Percentiles rank a stretch among this genome's conserved stretches.
phyloP scores from a whole-genome alignment of 1,140 invertebrate species.

The Plectrocnemia conspersa region DNA sequence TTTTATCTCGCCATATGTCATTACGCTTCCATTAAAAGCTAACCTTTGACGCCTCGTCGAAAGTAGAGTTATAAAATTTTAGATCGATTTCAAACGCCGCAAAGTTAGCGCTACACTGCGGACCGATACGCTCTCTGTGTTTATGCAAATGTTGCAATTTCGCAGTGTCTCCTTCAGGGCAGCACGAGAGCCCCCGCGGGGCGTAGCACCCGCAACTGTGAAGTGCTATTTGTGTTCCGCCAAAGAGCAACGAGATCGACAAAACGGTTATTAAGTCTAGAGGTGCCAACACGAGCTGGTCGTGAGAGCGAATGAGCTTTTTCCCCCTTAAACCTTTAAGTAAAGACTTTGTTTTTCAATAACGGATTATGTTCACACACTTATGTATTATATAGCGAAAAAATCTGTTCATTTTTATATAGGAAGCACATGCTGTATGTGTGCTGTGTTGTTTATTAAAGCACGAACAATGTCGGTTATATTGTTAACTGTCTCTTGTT shows the following conservation, averaged over 20 bases:
- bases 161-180: neutral
- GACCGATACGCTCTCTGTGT: too few relatives aligned
- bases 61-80: too few relatives aligned
- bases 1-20: too few relatives aligned
- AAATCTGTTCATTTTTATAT: neutral
- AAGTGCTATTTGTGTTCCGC: slow-evolving; percentile 7
- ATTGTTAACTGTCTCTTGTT: slow-evolving; percentile 16
- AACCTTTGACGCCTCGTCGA: too few relatives aligned
- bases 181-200: slow-evolving; percentile 13
- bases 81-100: too few relatives aligned
- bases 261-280: slow-evolving; percentile 16
- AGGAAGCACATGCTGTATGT: neutral
- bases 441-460: slow-evolving; percentile 9
- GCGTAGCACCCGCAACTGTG: slow-evolving; percentile 11
- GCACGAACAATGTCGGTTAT: slow-evolving; percentile 15
- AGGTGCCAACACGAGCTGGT: slow-evolving; percentile 17
- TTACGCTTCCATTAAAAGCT: too few relatives aligned
- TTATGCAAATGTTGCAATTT: slow-evolving; percentile 21
- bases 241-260: slow-evolving; percentile 6
- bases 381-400: neutral
- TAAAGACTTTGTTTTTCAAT: neutral
- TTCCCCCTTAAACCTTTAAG: too few relatives aligned
- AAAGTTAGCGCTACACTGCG: too few relatives aligned
- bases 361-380: neutral
- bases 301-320: slow-evolving; percentile 14